Percentiles rank a stretch among this genome's conserved stretches.
Conservation (phyloP, 2,797 vertebrate genomes). For the Decapterus maruadsi region DNA sequence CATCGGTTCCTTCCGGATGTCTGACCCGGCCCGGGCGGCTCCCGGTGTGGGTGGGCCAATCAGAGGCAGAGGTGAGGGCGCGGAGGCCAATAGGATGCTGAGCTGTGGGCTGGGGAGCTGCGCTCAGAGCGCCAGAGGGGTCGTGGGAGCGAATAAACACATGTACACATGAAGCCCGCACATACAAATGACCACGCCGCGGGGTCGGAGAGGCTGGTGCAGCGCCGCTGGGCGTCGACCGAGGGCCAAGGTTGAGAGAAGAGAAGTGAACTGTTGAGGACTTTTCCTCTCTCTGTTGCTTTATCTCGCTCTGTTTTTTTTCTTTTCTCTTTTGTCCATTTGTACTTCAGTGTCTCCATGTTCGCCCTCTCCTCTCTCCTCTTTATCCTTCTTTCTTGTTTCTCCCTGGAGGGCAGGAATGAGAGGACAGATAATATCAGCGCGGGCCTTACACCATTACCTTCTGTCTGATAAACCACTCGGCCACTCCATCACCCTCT, state of each 20-base stretch:
- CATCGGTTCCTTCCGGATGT: constrained; percentile 45
- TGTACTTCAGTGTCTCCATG: constrained; percentile 48
- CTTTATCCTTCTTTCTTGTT: constrained; percentile 70
- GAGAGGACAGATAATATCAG: constrained; percentile 80
- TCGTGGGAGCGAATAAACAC: constrained; percentile 65
- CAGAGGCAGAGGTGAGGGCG: constrained; percentile 50
- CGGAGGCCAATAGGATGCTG: constrained; percentile 61
- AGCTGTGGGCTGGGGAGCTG: constrained; percentile 56
- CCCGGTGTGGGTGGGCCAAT: constrained; percentile 62
- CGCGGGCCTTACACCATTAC: constrained; percentile 79
- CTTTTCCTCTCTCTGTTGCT: constrained; percentile 26
- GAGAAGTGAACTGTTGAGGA: constrained; percentile 15
- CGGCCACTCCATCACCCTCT: constrained; percentile 76
- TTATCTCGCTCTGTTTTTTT: constrained; percentile 42
- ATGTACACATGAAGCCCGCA: constrained; percentile 30
- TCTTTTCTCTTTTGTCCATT: constrained; percentile 44
- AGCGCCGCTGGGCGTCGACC: constrained; percentile 59
- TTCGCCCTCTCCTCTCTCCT: constrained; percentile 30
- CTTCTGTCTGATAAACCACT: constrained; percentile 79
- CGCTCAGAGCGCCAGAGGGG: constrained; percentile 39
- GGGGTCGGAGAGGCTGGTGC: constrained; percentile 52
- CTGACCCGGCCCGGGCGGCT: constrained; percentile 56
- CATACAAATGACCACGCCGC: constrained; percentile 35
- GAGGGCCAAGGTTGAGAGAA: constrained; percentile 29
- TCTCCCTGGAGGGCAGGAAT: constrained; percentile 71